Evolutionary conservation across 2,888 invertebrate genomes (phyloP), one percentile per base, ranked within the genome.

Genomic region (Linnaemya vulpina): DNA sequence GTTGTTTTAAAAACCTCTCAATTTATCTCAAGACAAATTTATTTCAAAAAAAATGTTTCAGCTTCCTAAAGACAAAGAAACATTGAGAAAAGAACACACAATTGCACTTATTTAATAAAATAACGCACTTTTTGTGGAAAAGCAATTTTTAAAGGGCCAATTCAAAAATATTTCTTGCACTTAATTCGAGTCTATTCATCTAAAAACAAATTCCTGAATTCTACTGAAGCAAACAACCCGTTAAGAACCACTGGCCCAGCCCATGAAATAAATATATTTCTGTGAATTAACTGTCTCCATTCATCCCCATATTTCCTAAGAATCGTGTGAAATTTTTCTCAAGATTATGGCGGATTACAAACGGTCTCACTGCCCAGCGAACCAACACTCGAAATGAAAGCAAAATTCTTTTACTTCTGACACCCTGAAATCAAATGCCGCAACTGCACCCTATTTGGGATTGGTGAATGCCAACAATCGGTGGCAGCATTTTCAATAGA

Each of bases 361-460:
- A 11, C 55, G 46, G 30, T 20, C 22, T 10, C 49, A 15, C 43
- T 38, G 15, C 8, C 10, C 55, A 53, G 62, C n/a, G n/a, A n/a
- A n/a, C 58, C 60, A 65, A 43, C 25, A 65, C 46, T 73, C 67
- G 20, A 49, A 49, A 58, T 55, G 40, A 22, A 71, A 67, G 55
- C 3, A 67, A 67, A 73, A 60, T 60, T 65, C 25, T 49, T 65
- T 3, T 51, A 62, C 63, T 53, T 53, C 43, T 43, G n/a, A 62
- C 67, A 80, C 74, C 79, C 79, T 73, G 58, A 30, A 73, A 65
- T 38, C 17, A 60, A 68, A 75, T 22, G 43, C n/a, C n/a, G 58
- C 70, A 58, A 65, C 70, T 65, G 76, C 76, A 76, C 82, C 82
- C 71, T 82, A 71, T 71, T 71, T 76, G 58, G 82, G 75, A 65